Base-by-base conservation (phyloP, 2,888 invertebrate genomes). In the Polydrusus tereticollis region DNA sequence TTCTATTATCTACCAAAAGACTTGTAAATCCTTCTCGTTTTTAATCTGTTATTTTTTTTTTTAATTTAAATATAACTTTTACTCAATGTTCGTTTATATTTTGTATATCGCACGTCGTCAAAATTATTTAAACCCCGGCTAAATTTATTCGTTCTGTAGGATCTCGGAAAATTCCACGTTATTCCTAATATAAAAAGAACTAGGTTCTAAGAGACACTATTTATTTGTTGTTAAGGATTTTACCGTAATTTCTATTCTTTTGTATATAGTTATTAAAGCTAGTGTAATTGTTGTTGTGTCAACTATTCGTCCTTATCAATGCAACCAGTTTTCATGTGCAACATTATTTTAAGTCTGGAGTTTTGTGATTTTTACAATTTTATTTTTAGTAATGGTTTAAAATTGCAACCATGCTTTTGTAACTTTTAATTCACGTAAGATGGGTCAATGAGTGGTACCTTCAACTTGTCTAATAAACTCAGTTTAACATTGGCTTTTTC, bases 21-120 rank as follows among this genome's bases (percentile, higher is more conserved):
- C 70, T 38, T 41, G 41, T 62, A 57, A 74, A 76, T 70, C 72
- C 74, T 75, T 75, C 75, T 77, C 70, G 68, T 77, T 73, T 64
- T 73, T 74, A 62, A 52, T 50, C 62, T 59, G 77, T 41, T 57
- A 23, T 21, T 58, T 58, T 41, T 57, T 26, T 55, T 55, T 26
- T 26, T 26, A 26, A 33, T 55, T 55, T 55, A 55, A 55, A 55
- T 55, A 55, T 55, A 55, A 55, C 29, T 16, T 55, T 55, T 29
- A 26, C 16, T 29, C 16, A 55, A 55, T 29, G 8, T 26, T 55
- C 10, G 29, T 55, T 55, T 55, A 55, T 29, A 52, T 55, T 55
- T 55, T 18, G n/a, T n/a, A 55, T 29, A 55, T 10, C 29, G 47
- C 29, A 55, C 52, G 29, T 55, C 3, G 26, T 29, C 14, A 55